Percentiles rank a stretch among this genome's conserved stretches.
phyloP scores from a whole-genome alignment of 2,113 vertebrate genomes.

The Nyctereutes procyonoides region DNA sequence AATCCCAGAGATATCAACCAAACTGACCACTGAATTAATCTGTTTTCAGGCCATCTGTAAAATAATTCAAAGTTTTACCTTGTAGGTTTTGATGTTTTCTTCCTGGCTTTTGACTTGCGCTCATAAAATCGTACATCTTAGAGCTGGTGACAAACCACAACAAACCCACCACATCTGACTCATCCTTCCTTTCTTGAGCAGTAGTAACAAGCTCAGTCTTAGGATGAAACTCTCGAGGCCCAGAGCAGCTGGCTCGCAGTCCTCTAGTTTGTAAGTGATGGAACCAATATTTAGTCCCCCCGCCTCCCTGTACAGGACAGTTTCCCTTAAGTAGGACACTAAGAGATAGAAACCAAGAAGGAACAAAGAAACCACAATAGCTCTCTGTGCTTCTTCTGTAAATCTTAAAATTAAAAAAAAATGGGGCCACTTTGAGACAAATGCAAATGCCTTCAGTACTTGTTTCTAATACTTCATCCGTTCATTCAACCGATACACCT shows the following conservation, averaged over 20 bases:
- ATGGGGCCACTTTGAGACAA: neutral
- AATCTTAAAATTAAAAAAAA: neutral
- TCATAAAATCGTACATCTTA: constrained; percentile 27
- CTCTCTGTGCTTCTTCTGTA: neutral
- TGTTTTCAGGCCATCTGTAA: neutral
- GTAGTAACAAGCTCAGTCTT: neutral
- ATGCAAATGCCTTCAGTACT: neutral
- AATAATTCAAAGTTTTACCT: constrained; percentile 25
- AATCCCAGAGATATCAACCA: neutral
- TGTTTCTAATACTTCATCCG: neutral
- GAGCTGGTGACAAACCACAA: neutral
- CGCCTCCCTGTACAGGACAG: neutral
- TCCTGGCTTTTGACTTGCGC: neutral
- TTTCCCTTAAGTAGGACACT: neutral
- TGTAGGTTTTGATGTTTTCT: neutral
- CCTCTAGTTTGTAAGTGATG: neutral
- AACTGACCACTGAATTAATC: neutral
- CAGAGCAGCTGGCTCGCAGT: neutral
- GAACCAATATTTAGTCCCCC: neutral
- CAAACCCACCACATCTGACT: neutral
- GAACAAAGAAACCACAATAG: neutral
- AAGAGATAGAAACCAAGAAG: neutral
- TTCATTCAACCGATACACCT: neutral
- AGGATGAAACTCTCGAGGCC: neutral
- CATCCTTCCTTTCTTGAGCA: neutral